Base-by-base conservation (phyloP, 1,140 invertebrate genomes). In the Scaptomyza pallida region DNA sequence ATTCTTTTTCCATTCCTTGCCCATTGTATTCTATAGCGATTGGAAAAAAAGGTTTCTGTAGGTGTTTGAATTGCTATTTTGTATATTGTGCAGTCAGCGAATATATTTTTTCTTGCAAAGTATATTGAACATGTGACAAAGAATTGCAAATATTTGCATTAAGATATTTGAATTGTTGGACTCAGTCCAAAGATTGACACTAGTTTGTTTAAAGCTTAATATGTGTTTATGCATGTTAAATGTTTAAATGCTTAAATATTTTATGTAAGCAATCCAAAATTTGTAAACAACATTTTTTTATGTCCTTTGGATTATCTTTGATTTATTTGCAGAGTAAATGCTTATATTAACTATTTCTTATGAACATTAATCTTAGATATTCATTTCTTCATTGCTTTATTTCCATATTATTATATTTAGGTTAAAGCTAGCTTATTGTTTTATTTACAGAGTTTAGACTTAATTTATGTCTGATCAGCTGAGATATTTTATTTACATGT, bases 81-180 rank as follows among this genome's bases (percentile, higher is more conserved):
- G 40, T 41, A 43, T 30, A 43, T 44, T 57, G 15, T 33, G 37
- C 37, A 57, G 19, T 57, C 55, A 44, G 55, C 55, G 12, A 51
- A 17, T 43, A 17, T 16, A 16, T 2, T 4, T 23, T 23, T 5
- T 23, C 26, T 40, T 13, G 8, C 0, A 57, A 45, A 57, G 12
- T 21, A 1, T 40, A 19, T 54, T n/a, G n/a, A 37, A 37, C 9
- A 30, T 30, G 26, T 30, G 9, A 15, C 0, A 59, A 57, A 35
- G 12, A 8, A 8, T 54, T 37, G 19, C 2, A 35, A 35, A 4
- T 12, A 35, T n/a, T n/a, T 12, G 33, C 10, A n/a, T 35, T 35
- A 8, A 2, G 6, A 33, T 33, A 8, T 33, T 33, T 33, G 30
- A 10, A 12, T 12, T 35, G 33, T 10, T 12, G 33, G 9, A 12